Percentiles rank a stretch among this genome's conserved stretches.
phyloP scores from a whole-genome alignment of 2,113 vertebrate species.

The Menidia beryllina region DNA sequence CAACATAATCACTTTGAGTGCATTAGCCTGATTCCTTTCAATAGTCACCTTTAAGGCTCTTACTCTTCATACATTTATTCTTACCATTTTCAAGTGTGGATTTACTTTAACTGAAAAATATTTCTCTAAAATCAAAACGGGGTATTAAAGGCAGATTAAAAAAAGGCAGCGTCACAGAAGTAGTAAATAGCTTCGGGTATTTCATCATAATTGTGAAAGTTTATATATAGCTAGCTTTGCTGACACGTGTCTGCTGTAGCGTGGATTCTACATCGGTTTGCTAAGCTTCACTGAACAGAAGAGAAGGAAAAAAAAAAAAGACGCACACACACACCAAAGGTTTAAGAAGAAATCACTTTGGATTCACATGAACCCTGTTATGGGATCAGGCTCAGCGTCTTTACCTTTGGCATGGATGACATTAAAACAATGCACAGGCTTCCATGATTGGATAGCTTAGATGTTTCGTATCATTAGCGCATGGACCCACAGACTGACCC shows the following conservation, averaged over 20 bases:
- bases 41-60: constrained; percentile 44
- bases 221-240: constrained; percentile 48
- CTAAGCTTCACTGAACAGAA: constrained; percentile 26
- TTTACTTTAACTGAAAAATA: constrained; percentile 26
- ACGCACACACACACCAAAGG: constrained; percentile 27
- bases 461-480: constrained; percentile 59
- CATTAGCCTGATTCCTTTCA: constrained; percentile 36
- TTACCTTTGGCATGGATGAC: constrained; percentile 74
- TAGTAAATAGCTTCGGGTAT: constrained; percentile 58
- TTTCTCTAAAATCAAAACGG: constrained; percentile 39
- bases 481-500: constrained; percentile 50
- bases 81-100: constrained; percentile 43
- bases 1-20: constrained; percentile 10
- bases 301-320: neutral
- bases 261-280: constrained; percentile 7
- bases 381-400: constrained; percentile 32
- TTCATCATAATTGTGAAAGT: constrained; percentile 31
- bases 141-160: constrained; percentile 51
- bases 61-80: constrained; percentile 23
- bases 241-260: constrained; percentile 56
- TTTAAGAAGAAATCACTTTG: constrained; percentile 52
- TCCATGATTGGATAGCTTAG: constrained; percentile 56
- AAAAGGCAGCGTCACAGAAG: constrained; percentile 71
- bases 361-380: constrained; percentile 30
- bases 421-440: constrained; percentile 51